phyloP scores from a whole-genome alignment of 2,888 invertebrate genomes.

The Escarpia spicata region DNA sequence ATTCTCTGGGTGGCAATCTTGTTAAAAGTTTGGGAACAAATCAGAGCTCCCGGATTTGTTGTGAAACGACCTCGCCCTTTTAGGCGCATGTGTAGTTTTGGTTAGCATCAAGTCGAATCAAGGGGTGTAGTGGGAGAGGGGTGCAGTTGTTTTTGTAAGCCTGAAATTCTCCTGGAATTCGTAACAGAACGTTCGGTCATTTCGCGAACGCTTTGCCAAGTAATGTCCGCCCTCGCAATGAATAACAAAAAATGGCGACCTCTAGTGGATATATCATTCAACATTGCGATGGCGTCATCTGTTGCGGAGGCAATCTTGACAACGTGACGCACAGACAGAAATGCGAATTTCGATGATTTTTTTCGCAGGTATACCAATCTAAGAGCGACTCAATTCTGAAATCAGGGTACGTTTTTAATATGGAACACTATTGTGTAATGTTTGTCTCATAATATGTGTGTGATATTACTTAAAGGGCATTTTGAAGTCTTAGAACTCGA shows the following conservation, averaged over 20 bases:
- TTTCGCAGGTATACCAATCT: neutral
- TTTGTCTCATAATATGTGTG: neutral
- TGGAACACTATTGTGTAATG: neutral
- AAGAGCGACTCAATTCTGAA: neutral
- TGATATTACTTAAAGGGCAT: neutral
- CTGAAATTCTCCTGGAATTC: too few species aligned
- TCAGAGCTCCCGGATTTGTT: too few species aligned
- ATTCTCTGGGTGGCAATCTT: too few species aligned
- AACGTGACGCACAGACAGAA: conserved; percentile 16
- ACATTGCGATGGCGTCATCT: neutral
- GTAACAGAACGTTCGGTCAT: too few species aligned
- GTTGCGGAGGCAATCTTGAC: conserved; percentile 16
- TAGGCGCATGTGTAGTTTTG: too few species aligned
- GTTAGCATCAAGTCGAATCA: too few species aligned
- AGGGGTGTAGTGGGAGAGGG: too few species aligned
- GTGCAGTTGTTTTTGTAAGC: too few species aligned
- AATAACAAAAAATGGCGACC: neutral
- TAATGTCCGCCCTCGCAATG: neutral
- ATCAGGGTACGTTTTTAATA: neutral
- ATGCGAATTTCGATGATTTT: neutral
- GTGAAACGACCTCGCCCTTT: too few species aligned
- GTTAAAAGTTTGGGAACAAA: too few species aligned
- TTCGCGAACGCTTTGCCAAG: too few species aligned
- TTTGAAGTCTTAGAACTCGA: too few species aligned
- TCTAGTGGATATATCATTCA: neutral